Evolutionary conservation across 2,797 vertebrate genomes (phyloP), one percentile per base, ranked within the genome.

Genomic region (Esox masquinongy): DNA sequence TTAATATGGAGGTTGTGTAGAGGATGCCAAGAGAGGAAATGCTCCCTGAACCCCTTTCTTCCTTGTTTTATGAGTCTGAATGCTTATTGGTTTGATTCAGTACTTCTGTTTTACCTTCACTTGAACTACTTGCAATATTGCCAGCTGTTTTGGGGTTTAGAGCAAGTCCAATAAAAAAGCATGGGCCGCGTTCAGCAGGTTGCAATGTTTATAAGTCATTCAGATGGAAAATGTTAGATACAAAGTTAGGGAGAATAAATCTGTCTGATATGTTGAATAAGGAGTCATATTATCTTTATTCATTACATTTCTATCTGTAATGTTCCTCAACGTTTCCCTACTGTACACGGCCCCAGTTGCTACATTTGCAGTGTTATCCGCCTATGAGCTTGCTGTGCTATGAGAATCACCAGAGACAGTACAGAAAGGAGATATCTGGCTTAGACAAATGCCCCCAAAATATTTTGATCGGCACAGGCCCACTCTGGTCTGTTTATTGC

Each of bases 61-160:
- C 53, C 59, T 39, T 66, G 70, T 74, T 76, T 51, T 82, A 56
- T 70, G 66, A 74, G 47, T 39, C 74, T 76, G 56, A 50, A 70
- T 50, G 68, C 47, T 49, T 50, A 26, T 12, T 70, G 39, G 68
- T 51, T 26, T 1, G 16, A 51, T 59, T 59, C 53, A 59, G 53
- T 49, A 71, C 3, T 16, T 34, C 26, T 71, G 47, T 75, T 50
- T 68, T 59, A 67, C 69, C 64, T 72, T 77, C 70, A 74, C 17
- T 70, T 31, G 22, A 56, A 61, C 67, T 64, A 39, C n/a, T 68
- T 76, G n/a, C 50, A 74, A 71, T 76, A 69, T 82, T 84, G 83
- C 80, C 74, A 78, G 76, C 75, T 84, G 78, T 79, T 84, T 76
- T 80, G 76, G 70, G 75, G n/a, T 74, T 76, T 39, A 36, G 31